These are phyloP conservation scores for Cladopsammia gracilis DNA, from an alignment of 64 coral and sea anemone species.

Conservation along the genomic window DNA sequence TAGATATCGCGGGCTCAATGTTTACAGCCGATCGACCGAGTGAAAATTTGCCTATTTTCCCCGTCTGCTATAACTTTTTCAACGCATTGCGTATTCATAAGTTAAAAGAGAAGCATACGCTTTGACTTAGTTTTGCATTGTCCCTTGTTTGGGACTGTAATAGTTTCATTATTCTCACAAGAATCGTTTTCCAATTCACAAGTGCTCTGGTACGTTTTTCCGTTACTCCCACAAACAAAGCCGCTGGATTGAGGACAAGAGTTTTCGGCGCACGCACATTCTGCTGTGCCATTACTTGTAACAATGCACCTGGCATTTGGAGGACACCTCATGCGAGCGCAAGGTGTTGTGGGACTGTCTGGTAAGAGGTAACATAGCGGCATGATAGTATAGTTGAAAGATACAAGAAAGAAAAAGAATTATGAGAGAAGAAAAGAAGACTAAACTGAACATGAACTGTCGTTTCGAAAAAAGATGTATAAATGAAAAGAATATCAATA, in stretches of 20 bases:
- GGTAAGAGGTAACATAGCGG: not conserved
- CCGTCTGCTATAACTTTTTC: too few relatives aligned
- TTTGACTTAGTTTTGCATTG: constrained; percentile 28
- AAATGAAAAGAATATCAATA: too few relatives aligned
- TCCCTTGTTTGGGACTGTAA: constrained; percentile 54
- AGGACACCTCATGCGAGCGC: constrained; percentile 63
- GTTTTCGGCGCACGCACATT: constrained; percentile 66
- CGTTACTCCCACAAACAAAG: constrained; percentile 83
- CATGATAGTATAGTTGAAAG: not conserved
- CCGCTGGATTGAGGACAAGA: constrained; percentile 39
- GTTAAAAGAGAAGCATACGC: not conserved
- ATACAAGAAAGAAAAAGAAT: not conserved
- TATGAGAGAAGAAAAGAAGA: not conserved
- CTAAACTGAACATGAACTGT: too few relatives aligned
- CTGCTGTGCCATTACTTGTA: constrained; percentile 24
- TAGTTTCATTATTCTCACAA: constrained; percentile 47
- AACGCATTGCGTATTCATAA: too few relatives aligned
- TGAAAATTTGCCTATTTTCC: too few relatives aligned
- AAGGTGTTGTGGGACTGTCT: constrained; percentile 40
- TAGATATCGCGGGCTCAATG: too few relatives aligned
- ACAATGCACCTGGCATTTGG: constrained; percentile 64
- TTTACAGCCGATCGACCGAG: too few relatives aligned
- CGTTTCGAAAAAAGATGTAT: too few relatives aligned
- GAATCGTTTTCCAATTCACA: constrained; percentile 74
- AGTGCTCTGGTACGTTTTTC: constrained; percentile 61